These are phyloP conservation scores for Chanos chanos DNA, from an alignment of 2,797 vertebrate species.

Conservation along the genomic window DNA sequence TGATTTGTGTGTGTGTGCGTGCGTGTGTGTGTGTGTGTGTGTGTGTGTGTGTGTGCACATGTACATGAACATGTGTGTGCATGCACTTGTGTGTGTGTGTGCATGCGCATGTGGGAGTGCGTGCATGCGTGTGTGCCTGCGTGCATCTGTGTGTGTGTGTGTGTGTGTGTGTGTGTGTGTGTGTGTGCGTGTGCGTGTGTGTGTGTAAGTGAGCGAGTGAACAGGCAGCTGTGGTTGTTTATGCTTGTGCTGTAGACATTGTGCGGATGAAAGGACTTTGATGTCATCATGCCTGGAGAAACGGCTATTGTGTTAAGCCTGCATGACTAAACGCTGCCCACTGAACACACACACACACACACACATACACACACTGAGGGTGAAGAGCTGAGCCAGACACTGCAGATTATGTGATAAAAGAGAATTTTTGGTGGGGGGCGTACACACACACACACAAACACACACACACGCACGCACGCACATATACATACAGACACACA, in stretches of 20 bases:
- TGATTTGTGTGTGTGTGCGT: neutral
- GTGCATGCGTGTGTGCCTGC: neutral
- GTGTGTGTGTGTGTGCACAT: neutral
- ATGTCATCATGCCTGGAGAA: neutral
- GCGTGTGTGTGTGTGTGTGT: neutral
- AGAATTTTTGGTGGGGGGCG: neutral
- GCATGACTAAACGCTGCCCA: neutral
- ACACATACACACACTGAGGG: no score
- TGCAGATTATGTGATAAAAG: neutral
- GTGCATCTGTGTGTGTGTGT: neutral
- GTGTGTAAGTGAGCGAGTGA: neutral
- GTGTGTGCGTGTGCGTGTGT: neutral
- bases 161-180: neutral
- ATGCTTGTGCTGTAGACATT: neutral
- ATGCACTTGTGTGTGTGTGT: no score
- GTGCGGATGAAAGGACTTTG: neutral
- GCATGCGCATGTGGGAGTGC: neutral
- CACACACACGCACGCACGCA: neutral
- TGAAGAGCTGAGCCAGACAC: no score
- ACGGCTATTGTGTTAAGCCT: neutral
- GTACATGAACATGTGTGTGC: neutral
- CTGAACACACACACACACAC: no score
- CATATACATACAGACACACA: neutral
- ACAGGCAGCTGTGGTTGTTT: conserved; percentile 1
- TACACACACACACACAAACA: neutral